phyloP scores from a whole-genome alignment of 2,797 vertebrate species.

The Poecile montanus region DNA sequence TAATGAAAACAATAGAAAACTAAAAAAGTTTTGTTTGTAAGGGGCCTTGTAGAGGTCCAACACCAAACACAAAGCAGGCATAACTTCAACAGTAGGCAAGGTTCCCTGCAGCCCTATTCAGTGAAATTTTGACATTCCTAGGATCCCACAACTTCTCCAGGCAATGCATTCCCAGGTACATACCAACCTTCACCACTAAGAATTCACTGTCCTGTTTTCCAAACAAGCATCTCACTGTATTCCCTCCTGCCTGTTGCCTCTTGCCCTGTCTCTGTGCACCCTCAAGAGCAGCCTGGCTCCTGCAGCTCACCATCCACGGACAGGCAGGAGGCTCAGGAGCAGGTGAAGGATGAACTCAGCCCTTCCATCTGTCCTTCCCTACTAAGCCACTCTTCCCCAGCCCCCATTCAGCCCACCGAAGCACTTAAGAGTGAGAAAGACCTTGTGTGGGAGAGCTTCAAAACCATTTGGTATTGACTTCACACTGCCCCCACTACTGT shows the following conservation, averaged over 20 bases:
- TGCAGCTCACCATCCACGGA: rapidly evolving
- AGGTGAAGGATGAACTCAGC: neutral
- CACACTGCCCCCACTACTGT: neutral
- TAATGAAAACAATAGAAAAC: neutral
- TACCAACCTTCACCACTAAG: neutral
- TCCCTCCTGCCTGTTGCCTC: neutral
- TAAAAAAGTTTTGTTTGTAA: neutral
- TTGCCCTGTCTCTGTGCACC: rapidly evolving
- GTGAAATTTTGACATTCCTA: neutral
- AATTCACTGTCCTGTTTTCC: neutral
- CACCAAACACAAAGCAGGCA: neutral
- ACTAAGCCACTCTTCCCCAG: rapidly evolving
- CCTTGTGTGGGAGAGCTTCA: neutral
- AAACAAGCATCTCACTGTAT: neutral
- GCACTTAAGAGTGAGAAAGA: neutral
- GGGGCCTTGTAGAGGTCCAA: neutral
- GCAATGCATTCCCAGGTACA: rapidly evolving
- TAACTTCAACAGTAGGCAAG: neutral
- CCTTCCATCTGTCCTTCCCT: neutral
- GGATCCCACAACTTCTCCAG: neutral
- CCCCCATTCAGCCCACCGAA: neutral
- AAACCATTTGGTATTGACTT: neutral
- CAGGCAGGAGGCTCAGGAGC: rapidly evolving
- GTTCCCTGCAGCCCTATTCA: neutral
- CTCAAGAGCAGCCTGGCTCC: rapidly evolving